Evolutionary conservation across 1,140 invertebrate species (phyloP), one percentile per base, ranked within the genome.

Genomic region (Bathynomus jamesi): DNA sequence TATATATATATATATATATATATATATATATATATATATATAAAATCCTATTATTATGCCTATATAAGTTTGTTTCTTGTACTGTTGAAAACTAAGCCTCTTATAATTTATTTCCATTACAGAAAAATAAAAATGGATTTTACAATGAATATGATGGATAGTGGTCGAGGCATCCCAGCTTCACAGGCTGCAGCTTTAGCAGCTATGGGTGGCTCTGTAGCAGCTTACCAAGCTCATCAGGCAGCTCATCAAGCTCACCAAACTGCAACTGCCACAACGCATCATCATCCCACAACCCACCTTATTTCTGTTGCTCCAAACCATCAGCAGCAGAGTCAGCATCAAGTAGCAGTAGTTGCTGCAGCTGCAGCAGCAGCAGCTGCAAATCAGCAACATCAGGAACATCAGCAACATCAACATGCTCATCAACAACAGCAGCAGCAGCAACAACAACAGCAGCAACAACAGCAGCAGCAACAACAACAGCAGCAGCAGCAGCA

Each of bases 71-170:
- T n/a, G n/a, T n/a, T n/a, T n/a, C n/a, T n/a, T n/a, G n/a, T n/a
- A n/a, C n/a, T n/a, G n/a, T n/a, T n/a, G n/a, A n/a, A n/a, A n/a
- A n/a, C n/a, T n/a, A n/a, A n/a, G n/a, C n/a, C n/a, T n/a, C n/a
- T n/a, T n/a, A n/a, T n/a, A n/a, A n/a, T n/a, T n/a, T n/a, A n/a
- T n/a, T n/a, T n/a, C n/a, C n/a, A n/a, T n/a, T n/a, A n/a, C n/a
- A n/a, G n/a, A n/a, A n/a, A n/a, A n/a, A n/a, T n/a, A n/a, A n/a
- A n/a, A n/a, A 77, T 77, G 76, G 76, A 77, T 72, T 77, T 77
- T 70, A 72, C 76, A 67, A 69, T 77, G 73, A 77, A 77, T 67
- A 77, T 77, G 76, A 77, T 77, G 69, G 76, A 77, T 65, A 77
- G 69, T 74, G 76, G 76, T 62, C 69, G 76, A 67, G 72, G 70